Conservation (phyloP, 1,140 invertebrate species). For the Rhagoletis pomonella region DNA sequence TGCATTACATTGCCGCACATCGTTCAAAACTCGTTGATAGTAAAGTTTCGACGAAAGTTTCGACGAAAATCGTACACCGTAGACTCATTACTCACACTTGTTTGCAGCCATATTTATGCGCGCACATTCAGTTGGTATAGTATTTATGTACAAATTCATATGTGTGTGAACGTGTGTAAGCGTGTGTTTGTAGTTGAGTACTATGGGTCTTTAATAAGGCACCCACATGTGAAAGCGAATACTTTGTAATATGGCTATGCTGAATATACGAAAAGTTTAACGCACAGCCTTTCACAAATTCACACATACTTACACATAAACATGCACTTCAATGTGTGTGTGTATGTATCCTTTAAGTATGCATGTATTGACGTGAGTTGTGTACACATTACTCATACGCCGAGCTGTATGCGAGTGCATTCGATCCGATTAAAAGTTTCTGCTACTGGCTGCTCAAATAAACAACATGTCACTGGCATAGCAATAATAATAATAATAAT, state of each 20-base stretch:
- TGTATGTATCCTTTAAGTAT: background rate
- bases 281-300: no score
- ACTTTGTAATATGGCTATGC: no score
- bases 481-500: background rate
- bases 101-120: background rate
- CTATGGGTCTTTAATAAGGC: background rate
- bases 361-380: background rate
- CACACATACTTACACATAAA: no score
- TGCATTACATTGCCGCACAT: slow-evolving; percentile 29
- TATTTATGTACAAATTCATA: background rate
- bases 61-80: slow-evolving; percentile 35
- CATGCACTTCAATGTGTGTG: background rate
- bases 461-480: slow-evolving; percentile 4
- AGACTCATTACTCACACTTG: slow-evolving; percentile 40
- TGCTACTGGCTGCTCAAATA: slow-evolving; percentile 23
- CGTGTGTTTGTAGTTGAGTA: background rate
- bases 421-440: slow-evolving; percentile 43
- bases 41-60: slow-evolving; percentile 38
- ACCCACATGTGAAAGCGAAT: background rate
- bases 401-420: slow-evolving; percentile 1
- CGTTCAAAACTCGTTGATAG: slow-evolving; percentile 26
- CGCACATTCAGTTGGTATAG: background rate
- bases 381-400: slow-evolving; percentile 43
- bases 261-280: no score
- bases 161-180: background rate